phyloP scores from a whole-genome alignment of 2,888 invertebrate species.

The Rhamnusium bicolor region DNA sequence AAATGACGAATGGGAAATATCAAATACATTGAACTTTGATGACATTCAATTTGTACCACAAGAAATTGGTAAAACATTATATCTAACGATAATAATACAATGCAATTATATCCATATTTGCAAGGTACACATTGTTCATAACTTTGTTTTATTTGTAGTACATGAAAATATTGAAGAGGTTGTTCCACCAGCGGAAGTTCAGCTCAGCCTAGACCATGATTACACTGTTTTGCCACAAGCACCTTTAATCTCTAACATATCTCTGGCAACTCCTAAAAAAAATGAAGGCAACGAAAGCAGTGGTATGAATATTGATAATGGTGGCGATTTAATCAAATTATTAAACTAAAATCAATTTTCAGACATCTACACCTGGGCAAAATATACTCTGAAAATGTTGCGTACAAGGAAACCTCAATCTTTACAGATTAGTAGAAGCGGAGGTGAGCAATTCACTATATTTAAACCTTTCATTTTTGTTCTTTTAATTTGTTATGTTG shows the following conservation, averaged over 20 bases:
- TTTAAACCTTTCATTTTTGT: no score
- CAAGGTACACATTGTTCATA: not conserved
- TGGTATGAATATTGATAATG: not conserved
- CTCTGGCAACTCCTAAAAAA: not conserved
- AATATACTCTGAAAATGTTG: not conserved
- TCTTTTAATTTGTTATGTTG: no score
- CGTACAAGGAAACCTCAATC: not conserved
- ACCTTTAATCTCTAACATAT: not conserved
- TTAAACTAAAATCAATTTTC: not conserved
- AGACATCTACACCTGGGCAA: not conserved
- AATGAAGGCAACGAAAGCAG: not conserved
- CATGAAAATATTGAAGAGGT: not conserved
- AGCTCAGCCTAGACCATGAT: not conserved
- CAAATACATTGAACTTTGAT: not conserved
- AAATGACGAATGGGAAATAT: not conserved
- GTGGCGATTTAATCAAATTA: no score
- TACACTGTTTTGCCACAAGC: not conserved
- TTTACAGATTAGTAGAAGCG: not conserved
- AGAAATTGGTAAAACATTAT: not conserved
- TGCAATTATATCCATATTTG: not conserved
- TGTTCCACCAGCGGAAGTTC: not conserved
- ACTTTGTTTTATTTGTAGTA: not conserved
- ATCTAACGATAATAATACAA: not conserved
- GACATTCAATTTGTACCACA: not conserved
- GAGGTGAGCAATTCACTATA: not conserved